These are phyloP conservation scores for Amphipyra berbera DNA, from an alignment of 2,888 invertebrate genomes.

Conservation along the genomic window DNA sequence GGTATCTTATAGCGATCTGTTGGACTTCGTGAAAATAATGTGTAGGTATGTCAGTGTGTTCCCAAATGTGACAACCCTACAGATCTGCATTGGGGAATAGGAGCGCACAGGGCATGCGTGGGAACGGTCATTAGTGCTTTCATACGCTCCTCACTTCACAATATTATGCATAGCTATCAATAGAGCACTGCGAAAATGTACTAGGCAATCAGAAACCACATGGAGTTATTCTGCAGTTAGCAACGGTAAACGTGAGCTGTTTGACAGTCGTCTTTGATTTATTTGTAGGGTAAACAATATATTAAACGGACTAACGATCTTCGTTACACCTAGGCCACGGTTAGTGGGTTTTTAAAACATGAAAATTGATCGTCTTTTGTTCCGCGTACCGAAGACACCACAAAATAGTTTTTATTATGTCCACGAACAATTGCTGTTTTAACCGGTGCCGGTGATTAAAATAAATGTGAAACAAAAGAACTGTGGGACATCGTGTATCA, in stretches of 20 bases:
- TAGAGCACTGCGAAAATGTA: slow-evolving; percentile 13
- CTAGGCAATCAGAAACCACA: slow-evolving; percentile 16
- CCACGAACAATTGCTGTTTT: slow-evolving; percentile 9
- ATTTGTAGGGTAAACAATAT: slow-evolving; percentile 13
- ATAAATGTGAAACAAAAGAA: slow-evolving; percentile 18
- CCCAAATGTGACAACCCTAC: slow-evolving; percentile 3
- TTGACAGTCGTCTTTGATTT: slow-evolving; percentile 19
- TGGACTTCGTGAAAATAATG: too few species aligned
- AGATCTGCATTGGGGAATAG: slow-evolving; percentile 3
- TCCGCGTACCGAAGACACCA: slow-evolving; percentile 8
- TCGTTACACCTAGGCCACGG: not conserved
- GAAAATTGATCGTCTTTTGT: slow-evolving; percentile 28
- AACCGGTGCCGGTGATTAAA: slow-evolving; percentile 12
- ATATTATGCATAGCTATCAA: slow-evolving; percentile 13
- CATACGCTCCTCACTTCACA: not conserved
- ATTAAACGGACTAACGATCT: not conserved
- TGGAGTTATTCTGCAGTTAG: slow-evolving; percentile 5
- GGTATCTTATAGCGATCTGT: too few species aligned
- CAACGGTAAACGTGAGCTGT: slow-evolving; percentile 30
- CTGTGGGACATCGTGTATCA: slow-evolving; percentile 1
- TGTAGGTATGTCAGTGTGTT: too few species aligned
- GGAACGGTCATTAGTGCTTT: slow-evolving; percentile 6
- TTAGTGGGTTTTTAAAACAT: slow-evolving; percentile 6
- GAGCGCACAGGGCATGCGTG: slow-evolving; percentile 23
- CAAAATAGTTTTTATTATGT: slow-evolving; percentile 12